Conservation (phyloP, 2,797 vertebrate genomes). For the Xiphorhynchus erythropygius region DNA sequence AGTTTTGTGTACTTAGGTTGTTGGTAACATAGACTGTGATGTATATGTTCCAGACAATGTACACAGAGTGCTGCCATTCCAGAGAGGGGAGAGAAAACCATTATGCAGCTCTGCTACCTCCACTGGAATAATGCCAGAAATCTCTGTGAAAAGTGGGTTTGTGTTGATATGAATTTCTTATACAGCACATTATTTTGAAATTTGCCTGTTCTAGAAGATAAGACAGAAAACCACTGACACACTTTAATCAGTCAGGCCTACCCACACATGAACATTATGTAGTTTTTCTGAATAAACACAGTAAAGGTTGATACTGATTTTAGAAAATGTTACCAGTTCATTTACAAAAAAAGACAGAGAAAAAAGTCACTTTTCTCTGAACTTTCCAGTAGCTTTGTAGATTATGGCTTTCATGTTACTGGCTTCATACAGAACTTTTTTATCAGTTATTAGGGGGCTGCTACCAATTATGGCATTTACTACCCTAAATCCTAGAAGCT, state of each 20-base stretch:
- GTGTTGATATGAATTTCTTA: background rate
- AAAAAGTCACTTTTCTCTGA: background rate
- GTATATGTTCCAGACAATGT: background rate
- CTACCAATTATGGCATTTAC: constrained; percentile 54
- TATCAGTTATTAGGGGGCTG: background rate
- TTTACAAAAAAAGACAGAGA: background rate
- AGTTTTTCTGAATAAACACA: background rate
- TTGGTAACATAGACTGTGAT: background rate
- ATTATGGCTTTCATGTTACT: background rate
- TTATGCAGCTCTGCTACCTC: background rate
- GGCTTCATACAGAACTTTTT: constrained; percentile 25
- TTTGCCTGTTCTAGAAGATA: background rate
- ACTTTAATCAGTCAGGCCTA: background rate
- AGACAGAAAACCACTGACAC: background rate
- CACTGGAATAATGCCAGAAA: fast-evolving
- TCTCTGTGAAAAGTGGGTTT: background rate
- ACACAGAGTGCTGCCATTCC: background rate
- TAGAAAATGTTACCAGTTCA: background rate
- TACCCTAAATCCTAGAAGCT: constrained; percentile 24
- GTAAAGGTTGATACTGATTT: background rate
- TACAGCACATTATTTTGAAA: background rate
- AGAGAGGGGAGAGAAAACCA: background rate
- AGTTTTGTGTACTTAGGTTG: background rate
- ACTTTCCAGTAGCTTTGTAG: background rate
- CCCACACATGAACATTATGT: fast-evolving